These are phyloP conservation scores for Muntiacus muntjak DNA, from an alignment of 2,113 vertebrate species.

Conservation along the genomic window DNA sequence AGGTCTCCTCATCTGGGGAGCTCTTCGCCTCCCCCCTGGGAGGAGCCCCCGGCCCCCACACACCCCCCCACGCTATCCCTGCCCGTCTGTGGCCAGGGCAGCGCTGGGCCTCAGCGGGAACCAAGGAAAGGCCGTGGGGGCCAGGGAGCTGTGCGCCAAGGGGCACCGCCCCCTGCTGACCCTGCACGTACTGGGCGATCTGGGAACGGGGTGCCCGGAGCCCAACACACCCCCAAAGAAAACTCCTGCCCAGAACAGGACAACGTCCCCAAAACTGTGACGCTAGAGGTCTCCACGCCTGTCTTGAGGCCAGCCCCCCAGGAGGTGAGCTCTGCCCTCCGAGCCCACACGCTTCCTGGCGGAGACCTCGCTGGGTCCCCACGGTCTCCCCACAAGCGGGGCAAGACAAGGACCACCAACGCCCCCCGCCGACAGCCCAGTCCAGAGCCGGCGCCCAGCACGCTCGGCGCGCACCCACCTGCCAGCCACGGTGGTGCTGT, in stretches of 20 bases:
- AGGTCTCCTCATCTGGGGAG: background rate
- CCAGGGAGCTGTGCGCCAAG: accelerated
- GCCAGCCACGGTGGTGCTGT: conserved; percentile 83
- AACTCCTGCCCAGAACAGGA: background rate
- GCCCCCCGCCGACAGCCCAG: accelerated
- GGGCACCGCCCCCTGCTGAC: accelerated
- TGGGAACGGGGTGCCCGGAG: accelerated
- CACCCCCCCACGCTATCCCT: accelerated
- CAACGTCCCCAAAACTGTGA: accelerated
- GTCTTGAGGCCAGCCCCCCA: accelerated
- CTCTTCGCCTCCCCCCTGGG: background rate
- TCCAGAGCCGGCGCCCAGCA: accelerated
- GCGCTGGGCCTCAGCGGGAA: accelerated
- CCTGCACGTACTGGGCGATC: accelerated
- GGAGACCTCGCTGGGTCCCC: accelerated
- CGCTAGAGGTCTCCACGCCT: accelerated
- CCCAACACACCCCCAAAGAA: background rate
- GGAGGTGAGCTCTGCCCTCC: accelerated
- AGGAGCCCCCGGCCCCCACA: background rate
- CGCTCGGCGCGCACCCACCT: conserved; percentile 63
- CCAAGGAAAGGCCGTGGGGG: accelerated
- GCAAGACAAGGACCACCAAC: accelerated
- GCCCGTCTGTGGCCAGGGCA: accelerated
- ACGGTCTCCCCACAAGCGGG: accelerated
- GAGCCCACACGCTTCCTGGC: accelerated